Conservation (phyloP, 2,888 invertebrate genomes). For the Chrysotoxum bicinctum region DNA sequence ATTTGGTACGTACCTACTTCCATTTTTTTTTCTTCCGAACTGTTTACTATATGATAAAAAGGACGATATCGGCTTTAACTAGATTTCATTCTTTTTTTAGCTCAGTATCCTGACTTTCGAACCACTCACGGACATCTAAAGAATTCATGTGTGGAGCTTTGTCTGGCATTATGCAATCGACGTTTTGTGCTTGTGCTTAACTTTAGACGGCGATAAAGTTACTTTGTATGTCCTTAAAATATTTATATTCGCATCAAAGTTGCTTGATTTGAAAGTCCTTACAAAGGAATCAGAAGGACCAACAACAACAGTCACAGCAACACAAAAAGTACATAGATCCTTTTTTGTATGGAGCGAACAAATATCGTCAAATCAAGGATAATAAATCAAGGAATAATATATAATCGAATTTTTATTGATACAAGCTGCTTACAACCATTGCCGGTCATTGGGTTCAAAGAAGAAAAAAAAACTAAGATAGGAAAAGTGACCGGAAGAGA, state of each 20-base stretch:
- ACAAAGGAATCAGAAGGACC: constrained; percentile 34
- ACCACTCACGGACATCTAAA: constrained; percentile 4
- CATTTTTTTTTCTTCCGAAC: constrained; percentile 15
- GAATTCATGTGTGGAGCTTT: constrained; percentile 15
- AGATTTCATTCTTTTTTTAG: constrained; percentile 11
- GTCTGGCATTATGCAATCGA: constrained; percentile 37
- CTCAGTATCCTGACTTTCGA: background rate
- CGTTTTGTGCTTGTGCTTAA: constrained; percentile 39
- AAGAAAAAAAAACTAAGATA: background rate
- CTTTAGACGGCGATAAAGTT: constrained; percentile 54
- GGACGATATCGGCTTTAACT: constrained; percentile 62
- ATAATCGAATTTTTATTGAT: constrained; percentile 82
- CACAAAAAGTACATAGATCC: background rate
- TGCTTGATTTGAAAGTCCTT: constrained; percentile 65
- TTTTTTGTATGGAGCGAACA: constrained; percentile 12
- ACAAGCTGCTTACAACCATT: constrained; percentile 80
- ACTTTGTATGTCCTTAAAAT: constrained; percentile 70
- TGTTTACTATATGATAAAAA: constrained; percentile 61
- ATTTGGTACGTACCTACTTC: background rate
- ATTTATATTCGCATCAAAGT: constrained; percentile 64
- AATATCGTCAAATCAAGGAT: constrained; percentile 49
- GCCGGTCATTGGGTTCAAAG: constrained; percentile 69
- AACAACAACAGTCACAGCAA: background rate
- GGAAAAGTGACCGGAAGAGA: constrained; percentile 3
- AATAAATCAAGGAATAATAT: constrained; percentile 73